These are phyloP conservation scores for Atherinomorus stipes DNA, from an alignment of 2,113 vertebrate species.

Conservation along the genomic window DNA sequence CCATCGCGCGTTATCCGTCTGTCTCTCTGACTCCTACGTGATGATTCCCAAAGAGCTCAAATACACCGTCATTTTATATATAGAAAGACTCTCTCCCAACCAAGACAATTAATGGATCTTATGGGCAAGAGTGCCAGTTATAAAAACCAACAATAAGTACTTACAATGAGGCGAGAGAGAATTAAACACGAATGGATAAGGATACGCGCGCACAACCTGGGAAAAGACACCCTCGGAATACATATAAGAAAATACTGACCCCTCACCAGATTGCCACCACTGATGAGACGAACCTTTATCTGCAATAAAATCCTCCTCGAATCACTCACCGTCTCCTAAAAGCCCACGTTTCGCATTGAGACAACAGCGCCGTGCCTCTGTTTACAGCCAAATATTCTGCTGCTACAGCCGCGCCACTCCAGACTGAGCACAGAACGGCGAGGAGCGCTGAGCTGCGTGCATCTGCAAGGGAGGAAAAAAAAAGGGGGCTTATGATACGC, in stretches of 20 bases:
- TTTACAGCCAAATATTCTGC: constrained; percentile 73
- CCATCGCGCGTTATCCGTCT: constrained; percentile 35
- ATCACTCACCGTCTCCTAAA: constrained; percentile 75
- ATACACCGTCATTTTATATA: constrained; percentile 41
- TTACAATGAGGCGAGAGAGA: constrained; percentile 24
- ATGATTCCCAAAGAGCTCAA: constrained; percentile 59
- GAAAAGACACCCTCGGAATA: constrained; percentile 43
- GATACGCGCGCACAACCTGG: constrained; percentile 42
- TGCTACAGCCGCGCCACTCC: constrained; percentile 74
- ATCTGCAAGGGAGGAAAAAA: constrained; percentile 71
- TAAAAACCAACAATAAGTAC: constrained; percentile 52
- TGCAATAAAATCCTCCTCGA: constrained; percentile 59
- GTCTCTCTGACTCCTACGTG: constrained; percentile 60
- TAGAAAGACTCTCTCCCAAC: constrained; percentile 36
- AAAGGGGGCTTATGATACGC: constrained; percentile 58
- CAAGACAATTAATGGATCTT: constrained; percentile 21
- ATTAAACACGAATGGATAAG: constrained; percentile 25
- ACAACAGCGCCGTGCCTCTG: constrained; percentile 61
- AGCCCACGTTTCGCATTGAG: constrained; percentile 75
- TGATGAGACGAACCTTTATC: constrained; percentile 55
- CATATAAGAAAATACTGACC: constrained; percentile 48
- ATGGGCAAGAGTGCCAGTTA: constrained; percentile 36
- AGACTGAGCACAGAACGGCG: constrained; percentile 67
- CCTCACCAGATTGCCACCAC: constrained; percentile 60
- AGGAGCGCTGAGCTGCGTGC: constrained; percentile 74